Evolutionary conservation across 2,888 invertebrate species (phyloP).

Genomic region (Himalopsyche tibetana): DNA sequence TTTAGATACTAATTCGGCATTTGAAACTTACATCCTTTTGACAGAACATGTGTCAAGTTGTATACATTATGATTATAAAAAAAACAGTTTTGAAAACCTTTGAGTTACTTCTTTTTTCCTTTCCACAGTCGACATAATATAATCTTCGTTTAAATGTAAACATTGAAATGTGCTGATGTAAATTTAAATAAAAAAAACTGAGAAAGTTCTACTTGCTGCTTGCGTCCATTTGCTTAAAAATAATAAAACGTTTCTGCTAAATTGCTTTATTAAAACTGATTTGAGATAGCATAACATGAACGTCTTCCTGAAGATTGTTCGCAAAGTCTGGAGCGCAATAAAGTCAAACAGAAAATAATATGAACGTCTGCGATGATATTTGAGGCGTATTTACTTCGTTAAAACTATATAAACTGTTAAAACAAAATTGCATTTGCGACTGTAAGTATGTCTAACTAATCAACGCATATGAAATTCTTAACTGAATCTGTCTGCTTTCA

Average conservation of each 20-base stretch:
- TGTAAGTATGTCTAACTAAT: constrained; percentile 55
- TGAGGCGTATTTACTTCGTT: constrained; percentile 46
- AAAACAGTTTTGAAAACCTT: too few species aligned
- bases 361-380: constrained; percentile 50
- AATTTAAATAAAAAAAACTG: too few species aligned
- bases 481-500: constrained; percentile 55
- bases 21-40: too few species aligned
- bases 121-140: too few species aligned
- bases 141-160: too few species aligned
- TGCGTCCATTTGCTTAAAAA: not conserved
- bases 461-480: constrained; percentile 61
- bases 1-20: too few species aligned
- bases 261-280: constrained; percentile 22
- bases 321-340: constrained; percentile 51
- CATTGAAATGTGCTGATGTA: too few species aligned
- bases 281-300: constrained; percentile 41
- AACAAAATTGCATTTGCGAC: constrained; percentile 52
- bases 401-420: constrained; percentile 45
- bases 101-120: too few species aligned
- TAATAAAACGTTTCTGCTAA: not conserved
- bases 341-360: constrained; percentile 53
- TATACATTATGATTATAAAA: too few species aligned
- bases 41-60: too few species aligned
- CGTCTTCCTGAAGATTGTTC: constrained; percentile 47
- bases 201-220: too few species aligned